A percentile compares a stretch with the other conserved stretches of the same genome.
phyloP scores from a whole-genome alignment of 2,888 invertebrate genomes.

The Rhamphomyia laevipes region DNA sequence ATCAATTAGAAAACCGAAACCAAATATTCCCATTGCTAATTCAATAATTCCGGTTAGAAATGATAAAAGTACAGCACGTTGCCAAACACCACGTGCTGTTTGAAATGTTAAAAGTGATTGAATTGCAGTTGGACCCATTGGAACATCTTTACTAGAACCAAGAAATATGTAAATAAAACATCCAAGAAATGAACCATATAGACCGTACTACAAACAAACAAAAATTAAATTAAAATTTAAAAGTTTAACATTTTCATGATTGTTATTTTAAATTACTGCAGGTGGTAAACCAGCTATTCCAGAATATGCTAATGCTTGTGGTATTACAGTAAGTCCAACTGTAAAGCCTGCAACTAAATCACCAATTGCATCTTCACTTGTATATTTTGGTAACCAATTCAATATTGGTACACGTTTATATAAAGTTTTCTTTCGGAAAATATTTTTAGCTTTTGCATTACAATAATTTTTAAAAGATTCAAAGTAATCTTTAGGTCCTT shows the following conservation, averaged over 20 bases:
- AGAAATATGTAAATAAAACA: slow-evolving; percentile 81
- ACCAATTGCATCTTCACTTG: slow-evolving; percentile 58
- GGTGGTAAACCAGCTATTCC: slow-evolving; percentile 68
- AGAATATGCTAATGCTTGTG: slow-evolving; percentile 76
- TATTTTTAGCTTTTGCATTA: slow-evolving; percentile 37
- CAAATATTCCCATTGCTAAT: slow-evolving; percentile 69
- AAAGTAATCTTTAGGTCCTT: slow-evolving; percentile 22
- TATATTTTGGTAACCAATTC: slow-evolving; percentile 70
- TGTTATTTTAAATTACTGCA: slow-evolving; percentile 36
- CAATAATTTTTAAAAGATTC: slow-evolving; percentile 23
- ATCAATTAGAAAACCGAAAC: slow-evolving; percentile 76
- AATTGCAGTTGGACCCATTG: slow-evolving; percentile 88
- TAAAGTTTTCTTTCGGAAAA: slow-evolving; percentile 57
- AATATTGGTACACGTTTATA: slow-evolving; percentile 64
- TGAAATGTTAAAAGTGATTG: slow-evolving; percentile 77
- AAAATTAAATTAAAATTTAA: neutral
- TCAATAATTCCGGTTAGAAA: slow-evolving; percentile 66
- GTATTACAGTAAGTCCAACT: slow-evolving; percentile 55
- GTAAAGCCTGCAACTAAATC: slow-evolving; percentile 86
- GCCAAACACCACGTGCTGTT: slow-evolving; percentile 51
- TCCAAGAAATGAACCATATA: slow-evolving; percentile 86
- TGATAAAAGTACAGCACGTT: slow-evolving; percentile 60
- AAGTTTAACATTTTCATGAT: neutral
- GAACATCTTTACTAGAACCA: slow-evolving; percentile 85
- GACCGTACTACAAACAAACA: slow-evolving; percentile 55